These are phyloP conservation scores for Tokudaia tokunoshimensis DNA, from an alignment of 2,797 vertebrate species.

Conservation along the genomic window DNA sequence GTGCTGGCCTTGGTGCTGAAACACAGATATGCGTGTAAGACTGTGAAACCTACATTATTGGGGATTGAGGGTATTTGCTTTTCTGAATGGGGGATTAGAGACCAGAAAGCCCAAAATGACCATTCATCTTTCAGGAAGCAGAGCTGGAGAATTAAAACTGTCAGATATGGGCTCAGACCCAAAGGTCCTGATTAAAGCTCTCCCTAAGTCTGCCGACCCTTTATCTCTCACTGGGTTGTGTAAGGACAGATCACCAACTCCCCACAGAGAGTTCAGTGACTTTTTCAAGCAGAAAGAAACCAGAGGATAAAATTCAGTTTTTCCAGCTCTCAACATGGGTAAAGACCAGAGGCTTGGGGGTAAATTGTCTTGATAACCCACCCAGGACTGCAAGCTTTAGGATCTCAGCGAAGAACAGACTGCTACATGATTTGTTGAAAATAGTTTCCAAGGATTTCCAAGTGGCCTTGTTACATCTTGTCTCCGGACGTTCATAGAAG, in stretches of 20 bases:
- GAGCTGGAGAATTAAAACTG: constrained; percentile 82
- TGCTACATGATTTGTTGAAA: background rate
- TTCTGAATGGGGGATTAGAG: constrained; percentile 91
- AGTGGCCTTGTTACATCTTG: background rate
- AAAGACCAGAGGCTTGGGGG: background rate
- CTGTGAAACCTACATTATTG: constrained; percentile 94
- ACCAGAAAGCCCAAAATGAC: constrained; percentile 90
- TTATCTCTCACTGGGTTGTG: background rate
- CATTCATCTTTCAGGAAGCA: constrained; percentile 90
- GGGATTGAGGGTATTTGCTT: constrained; percentile 92
- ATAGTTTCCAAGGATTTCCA: background rate
- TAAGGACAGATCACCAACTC: background rate
- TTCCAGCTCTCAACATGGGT: background rate
- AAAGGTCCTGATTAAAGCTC: constrained; percentile 12
- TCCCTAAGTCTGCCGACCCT: background rate
- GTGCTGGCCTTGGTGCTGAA: constrained; percentile 91
- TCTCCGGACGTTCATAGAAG: background rate
- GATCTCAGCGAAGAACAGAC: background rate
- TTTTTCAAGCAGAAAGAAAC: background rate
- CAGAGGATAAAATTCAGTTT: background rate
- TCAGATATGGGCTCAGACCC: constrained; percentile 23
- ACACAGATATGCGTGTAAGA: constrained; percentile 87
- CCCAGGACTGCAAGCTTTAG: background rate
- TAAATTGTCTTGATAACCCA: background rate
- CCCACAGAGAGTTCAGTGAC: background rate